Base-by-base conservation (phyloP, 2,797 vertebrate species). In the Gallinago nigripennis region DNA sequence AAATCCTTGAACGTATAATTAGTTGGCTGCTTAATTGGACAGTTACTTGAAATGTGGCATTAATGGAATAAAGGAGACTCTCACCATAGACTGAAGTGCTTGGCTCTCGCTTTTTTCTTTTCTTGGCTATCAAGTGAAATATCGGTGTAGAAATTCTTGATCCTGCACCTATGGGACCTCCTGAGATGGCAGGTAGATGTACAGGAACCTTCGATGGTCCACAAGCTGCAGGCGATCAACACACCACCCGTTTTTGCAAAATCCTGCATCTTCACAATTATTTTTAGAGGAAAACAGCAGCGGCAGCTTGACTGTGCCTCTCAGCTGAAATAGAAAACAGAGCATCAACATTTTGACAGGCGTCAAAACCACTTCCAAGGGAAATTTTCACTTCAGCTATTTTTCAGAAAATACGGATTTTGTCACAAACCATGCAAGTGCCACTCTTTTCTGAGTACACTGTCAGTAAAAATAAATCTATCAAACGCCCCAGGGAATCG, bases 281-380 rank as follows among this genome's bases (percentile, higher is more conserved):
- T 65, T 82, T 53, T 65, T 51, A 61, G 77, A 53, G 43, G 30
- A 48, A 51, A 88, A 35, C 11, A 48, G 54, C 54, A 84, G 58
- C 31, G 60, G 51, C 66, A 76, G 35, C 33, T 56, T 48, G 21
- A 60, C 51, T 43, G 33, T 43, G 54, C 16, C 35, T 48, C 39
- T 79, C 63, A 35, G 16, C 11, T 70, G 68, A 73, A 88, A 73
- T 0, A 66, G 56, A 86, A 93, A 90, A 73, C 63, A 79, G 12
- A 88, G 28, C 41, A 65, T 31, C 39, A 73, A 88, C 35, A 65
- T 63, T 91, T 93, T 79, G 68, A 39, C 28, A 73, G 35, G n/a
- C 21, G 86, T 79, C 56, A 80, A 80, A 77, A 79, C 76, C 25
- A 43, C 31, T 83, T 88, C 68, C n/a, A 28, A 66, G 31, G 60